Conservation (phyloP, 2,113 vertebrate species). For the Dryoscopus gambensis region DNA sequence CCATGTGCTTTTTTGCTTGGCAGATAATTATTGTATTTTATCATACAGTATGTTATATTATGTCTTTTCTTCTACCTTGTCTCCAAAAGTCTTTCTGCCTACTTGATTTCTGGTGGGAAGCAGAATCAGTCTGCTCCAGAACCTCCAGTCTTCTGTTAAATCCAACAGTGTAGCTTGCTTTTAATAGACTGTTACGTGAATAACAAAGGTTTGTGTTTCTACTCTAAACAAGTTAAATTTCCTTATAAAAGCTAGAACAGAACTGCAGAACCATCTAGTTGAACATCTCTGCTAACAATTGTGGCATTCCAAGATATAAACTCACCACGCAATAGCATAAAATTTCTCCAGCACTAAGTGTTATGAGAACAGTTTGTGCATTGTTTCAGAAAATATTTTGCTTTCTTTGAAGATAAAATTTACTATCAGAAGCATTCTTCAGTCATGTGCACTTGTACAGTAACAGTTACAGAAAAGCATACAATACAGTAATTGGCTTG, state of each 20-base stretch:
- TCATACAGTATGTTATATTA: background rate
- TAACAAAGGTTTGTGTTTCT: background rate
- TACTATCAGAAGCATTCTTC: background rate
- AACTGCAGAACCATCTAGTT: background rate
- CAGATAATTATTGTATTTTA: background rate
- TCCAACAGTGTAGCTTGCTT: background rate
- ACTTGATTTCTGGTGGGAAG: background rate
- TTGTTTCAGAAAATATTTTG: background rate
- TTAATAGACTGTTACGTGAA: background rate
- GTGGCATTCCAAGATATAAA: background rate
- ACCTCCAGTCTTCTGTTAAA: background rate
- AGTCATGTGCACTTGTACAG: background rate
- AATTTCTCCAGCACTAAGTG: background rate
- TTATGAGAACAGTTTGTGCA: background rate
- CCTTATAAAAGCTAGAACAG: background rate
- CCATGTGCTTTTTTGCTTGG: background rate
- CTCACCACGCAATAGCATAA: background rate
- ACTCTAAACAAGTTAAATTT: background rate
- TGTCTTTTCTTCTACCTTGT: background rate
- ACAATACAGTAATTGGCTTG: background rate
- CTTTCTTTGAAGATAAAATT: background rate
- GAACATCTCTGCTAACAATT: background rate
- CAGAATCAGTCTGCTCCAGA: background rate
- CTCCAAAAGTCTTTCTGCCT: background rate
- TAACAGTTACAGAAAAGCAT: background rate